Evolutionary conservation across 2,888 invertebrate genomes (phyloP), one percentile per base, ranked within the genome.

Genomic region (Drosophila neonasuta): DNA sequence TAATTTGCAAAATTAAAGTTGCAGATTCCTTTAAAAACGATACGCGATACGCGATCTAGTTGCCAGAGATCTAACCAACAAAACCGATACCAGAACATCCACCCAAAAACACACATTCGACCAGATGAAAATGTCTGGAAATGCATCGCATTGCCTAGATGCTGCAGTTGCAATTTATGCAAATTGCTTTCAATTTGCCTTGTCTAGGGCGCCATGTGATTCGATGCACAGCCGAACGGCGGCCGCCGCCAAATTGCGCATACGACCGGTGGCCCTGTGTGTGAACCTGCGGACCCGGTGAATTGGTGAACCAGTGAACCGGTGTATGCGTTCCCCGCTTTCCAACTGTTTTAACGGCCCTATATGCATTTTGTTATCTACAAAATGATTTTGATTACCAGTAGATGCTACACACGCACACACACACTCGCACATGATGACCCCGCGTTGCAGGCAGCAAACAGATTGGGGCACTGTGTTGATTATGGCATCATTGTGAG

Each of bases 141-240:
- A 64, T 49, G 61, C 49, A 55, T 45, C 65, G 36, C 48, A 24
- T 48, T 66, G 48, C 24, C 20, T 60, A 46, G 70, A 70, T 50
- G 46, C 36, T 54, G 57, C 49, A 50, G 42, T 34, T 32, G 69
- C 71, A 84, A 86, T 82, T 86, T 82, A 85, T 86, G 87, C 76
- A 83, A 87, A 87, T 85, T 79, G 77, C 83, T 74, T 74, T 69
- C 82, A 86, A 77, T 81, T 86, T 76, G 79, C 57, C 79, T 77
- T 61, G 73, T 76, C 69, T 67, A 50, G 62, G 68, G 29, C 54
- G 32, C 41, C 9, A 20, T 51, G 51, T 39, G 50, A 42, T 48
- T 45, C 62, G 15, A 34, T 20, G 42, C 41, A n/a, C 41, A 10
- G 13, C 17, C 24, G 39, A 68, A 39, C 49, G 24, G 52, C 54